Evolutionary conservation across 2,888 invertebrate species (phyloP).

Genomic region (Physocephala rufipes): DNA sequence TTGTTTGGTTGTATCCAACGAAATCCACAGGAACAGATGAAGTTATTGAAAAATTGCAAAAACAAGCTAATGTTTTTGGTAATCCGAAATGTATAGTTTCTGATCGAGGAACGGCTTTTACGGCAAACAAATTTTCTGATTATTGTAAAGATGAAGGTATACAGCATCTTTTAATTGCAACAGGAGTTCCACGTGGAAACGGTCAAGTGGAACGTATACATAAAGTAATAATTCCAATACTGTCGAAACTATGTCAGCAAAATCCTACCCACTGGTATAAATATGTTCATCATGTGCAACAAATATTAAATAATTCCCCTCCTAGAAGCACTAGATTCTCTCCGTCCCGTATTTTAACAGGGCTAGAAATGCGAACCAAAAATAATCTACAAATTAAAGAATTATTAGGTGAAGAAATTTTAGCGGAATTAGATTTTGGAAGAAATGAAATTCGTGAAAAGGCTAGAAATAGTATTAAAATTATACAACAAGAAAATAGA

Average conservation of each 20-base stretch:
- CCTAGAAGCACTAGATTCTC: slow-evolving; percentile 35
- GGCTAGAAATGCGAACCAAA: slow-evolving; percentile 37
- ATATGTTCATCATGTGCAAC: slow-evolving; percentile 32
- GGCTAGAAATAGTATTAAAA: slow-evolving; percentile 17
- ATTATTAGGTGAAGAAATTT: slow-evolving; percentile 21
- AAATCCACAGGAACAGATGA: slow-evolving; percentile 51
- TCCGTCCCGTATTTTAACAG: slow-evolving; percentile 40
- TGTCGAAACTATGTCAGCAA: slow-evolving; percentile 56
- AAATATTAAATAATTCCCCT: slow-evolving; percentile 46
- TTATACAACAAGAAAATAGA: slow-evolving; percentile 39
- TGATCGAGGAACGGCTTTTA: slow-evolving; percentile 17
- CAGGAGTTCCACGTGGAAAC: slow-evolving; percentile 34
- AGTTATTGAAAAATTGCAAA: slow-evolving; percentile 49
- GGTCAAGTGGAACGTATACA: slow-evolving; percentile 44
- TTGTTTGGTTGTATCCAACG: slow-evolving; percentile 56
- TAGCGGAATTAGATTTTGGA: slow-evolving; percentile 15
- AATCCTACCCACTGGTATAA: slow-evolving; percentile 51
- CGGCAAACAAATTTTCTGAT: slow-evolving; percentile 2
- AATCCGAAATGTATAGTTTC: slow-evolving; percentile 50
- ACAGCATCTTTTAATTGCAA: slow-evolving; percentile 42
- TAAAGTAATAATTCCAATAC: slow-evolving; percentile 51
- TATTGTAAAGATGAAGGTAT: slow-evolving; percentile 42
- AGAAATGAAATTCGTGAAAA: slow-evolving; percentile 19
- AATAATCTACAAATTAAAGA: slow-evolving; percentile 14
- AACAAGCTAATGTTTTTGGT: slow-evolving; percentile 36